These are phyloP conservation scores for Clupea harengus DNA, from an alignment of 2,113 vertebrate genomes.

Conservation along the genomic window DNA sequence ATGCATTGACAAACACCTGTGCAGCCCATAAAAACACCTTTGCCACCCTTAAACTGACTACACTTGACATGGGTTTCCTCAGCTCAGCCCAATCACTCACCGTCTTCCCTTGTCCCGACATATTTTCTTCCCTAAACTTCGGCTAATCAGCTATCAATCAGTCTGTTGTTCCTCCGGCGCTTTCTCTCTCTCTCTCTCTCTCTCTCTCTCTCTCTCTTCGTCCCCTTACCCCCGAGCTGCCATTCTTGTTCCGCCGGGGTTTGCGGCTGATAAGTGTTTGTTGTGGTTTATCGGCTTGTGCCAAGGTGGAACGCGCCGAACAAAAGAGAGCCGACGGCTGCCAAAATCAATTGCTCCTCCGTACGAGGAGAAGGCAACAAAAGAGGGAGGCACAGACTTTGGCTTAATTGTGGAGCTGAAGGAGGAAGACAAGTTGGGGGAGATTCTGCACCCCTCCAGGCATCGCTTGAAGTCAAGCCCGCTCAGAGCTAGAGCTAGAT, in stretches of 20 bases:
- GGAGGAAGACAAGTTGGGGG: not conserved
- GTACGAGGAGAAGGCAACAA: conserved; percentile 31
- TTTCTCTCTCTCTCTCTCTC: conserved; percentile 29
- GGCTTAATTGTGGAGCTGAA: conserved; percentile 10
- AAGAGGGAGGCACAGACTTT: conserved; percentile 6
- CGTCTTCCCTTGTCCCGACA: not conserved
- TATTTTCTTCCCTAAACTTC: not conserved
- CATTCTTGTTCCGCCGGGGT: conserved; percentile 38
- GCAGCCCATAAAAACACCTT: not conserved
- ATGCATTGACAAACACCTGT: not conserved
- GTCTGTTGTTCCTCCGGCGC: conserved; percentile 39
- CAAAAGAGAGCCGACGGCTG: conserved; percentile 19
- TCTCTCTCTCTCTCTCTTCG: conserved; percentile 19
- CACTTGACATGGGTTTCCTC: not conserved
- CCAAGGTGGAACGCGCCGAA: conserved; percentile 34
- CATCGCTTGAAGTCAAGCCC: conserved; percentile 7
- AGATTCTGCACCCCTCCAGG: not conserved
- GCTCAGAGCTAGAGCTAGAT: not conserved
- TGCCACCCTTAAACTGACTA: not conserved
- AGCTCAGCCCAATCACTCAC: not conserved
- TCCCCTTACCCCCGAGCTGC: not conserved
- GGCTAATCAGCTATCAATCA: conserved; percentile 59
- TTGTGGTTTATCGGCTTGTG: conserved; percentile 38
- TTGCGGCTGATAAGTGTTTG: conserved; percentile 46
- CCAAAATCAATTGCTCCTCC: conserved; percentile 33